Evolutionary conservation across 2,888 invertebrate species (phyloP).

Genomic region (Fissipunctia ypsillon): DNA sequence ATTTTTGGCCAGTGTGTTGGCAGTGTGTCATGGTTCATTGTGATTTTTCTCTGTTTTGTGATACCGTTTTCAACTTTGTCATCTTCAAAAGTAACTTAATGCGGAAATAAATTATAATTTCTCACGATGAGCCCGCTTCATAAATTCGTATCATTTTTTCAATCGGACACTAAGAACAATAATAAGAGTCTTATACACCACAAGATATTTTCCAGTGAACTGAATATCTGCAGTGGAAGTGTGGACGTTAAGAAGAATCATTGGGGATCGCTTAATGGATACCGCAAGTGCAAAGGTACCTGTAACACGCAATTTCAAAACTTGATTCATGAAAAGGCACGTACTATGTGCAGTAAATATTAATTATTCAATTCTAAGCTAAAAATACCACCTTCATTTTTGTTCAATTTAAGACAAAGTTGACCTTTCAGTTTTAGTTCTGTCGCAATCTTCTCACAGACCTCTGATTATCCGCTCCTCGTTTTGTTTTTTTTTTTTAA

Average conservation of each 20-base stretch:
- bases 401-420: conserved; percentile 3
- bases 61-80: conserved; percentile 20
- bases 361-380: conserved; percentile 2
- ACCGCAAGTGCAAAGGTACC: conserved; percentile 86
- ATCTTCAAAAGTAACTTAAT: conserved; percentile 19
- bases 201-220: conserved; percentile 91
- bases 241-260: conserved; percentile 88
- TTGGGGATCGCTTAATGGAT: conserved; percentile 89
- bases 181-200: conserved; percentile 83
- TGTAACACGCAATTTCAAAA: conserved; percentile 3
- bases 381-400: not conserved
- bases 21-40: conserved; percentile 56
- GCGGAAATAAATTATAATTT: conserved; percentile 14
- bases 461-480: not conserved
- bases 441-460: conserved; percentile 1
- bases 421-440: conserved; percentile 3
- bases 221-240: conserved; percentile 83
- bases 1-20: conserved; percentile 44
- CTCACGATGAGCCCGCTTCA: conserved; percentile 91
- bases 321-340: not conserved
- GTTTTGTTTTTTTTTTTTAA: not conserved
- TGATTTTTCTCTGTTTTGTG: conserved; percentile 47
- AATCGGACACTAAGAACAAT: conserved; percentile 89
- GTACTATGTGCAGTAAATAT: conserved; percentile 1
- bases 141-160: conserved; percentile 91